A percentile compares a stretch with the other conserved stretches of the same genome.
These are phyloP conservation scores for Oreochromis mossambicus DNA, from an alignment of 2,797 vertebrate genomes.

Conservation along the genomic window DNA sequence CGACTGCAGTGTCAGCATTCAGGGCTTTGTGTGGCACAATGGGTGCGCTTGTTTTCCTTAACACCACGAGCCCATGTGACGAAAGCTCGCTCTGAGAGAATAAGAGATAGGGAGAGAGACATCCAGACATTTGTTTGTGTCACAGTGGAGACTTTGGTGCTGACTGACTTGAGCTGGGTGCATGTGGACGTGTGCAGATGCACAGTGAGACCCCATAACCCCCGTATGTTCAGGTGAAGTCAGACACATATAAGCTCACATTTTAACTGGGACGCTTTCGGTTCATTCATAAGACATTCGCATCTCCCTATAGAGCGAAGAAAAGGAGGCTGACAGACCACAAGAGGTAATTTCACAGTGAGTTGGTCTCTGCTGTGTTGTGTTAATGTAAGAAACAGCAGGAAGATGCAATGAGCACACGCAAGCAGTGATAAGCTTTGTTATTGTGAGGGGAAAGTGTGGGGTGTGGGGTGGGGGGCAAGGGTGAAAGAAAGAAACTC, in stretches of 20 bases:
- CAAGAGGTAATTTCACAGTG: background rate
- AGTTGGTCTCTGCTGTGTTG: background rate
- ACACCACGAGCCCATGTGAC: constrained; percentile 77
- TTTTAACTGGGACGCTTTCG: background rate
- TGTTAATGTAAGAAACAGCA: constrained; percentile 46
- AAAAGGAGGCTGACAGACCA: constrained; percentile 21
- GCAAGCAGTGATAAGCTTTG: constrained; percentile 52
- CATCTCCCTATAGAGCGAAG: constrained; percentile 27
- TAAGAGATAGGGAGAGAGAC: constrained; percentile 54
- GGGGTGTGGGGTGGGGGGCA: background rate
- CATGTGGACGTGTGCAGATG: constrained; percentile 29
- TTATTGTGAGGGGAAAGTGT: constrained; percentile 14
- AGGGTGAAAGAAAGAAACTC: background rate
- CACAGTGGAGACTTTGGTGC: constrained; percentile 68
- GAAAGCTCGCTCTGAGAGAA: constrained; percentile 70
- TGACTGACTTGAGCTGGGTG: constrained; percentile 44
- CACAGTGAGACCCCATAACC: constrained; percentile 23
- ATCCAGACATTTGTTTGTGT: constrained; percentile 78
- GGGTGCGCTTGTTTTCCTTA: constrained; percentile 80
- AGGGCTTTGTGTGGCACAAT: constrained; percentile 80
- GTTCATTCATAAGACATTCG: background rate
- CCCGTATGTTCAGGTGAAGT: constrained; percentile 3
- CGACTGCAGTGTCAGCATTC: constrained; percentile 80
- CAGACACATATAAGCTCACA: background rate
- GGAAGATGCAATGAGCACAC: constrained; percentile 40